Evolutionary conservation across 2,888 invertebrate species (phyloP).

Genomic region (Epinotia ramella): DNA sequence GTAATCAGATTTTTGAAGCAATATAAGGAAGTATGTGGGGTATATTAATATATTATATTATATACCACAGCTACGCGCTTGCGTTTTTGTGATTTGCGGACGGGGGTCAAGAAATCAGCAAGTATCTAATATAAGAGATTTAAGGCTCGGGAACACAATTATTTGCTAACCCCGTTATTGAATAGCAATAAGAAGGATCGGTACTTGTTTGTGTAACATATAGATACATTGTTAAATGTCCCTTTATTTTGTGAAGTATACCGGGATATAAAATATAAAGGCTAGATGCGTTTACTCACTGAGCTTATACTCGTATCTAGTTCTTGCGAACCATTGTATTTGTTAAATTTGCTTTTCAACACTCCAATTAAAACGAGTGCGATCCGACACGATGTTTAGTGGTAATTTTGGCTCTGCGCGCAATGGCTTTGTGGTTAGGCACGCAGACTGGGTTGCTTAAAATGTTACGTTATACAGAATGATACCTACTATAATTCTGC

Average conservation of each 20-base stretch:
- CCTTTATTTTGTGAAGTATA: background rate
- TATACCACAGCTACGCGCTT: too few species aligned
- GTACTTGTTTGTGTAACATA: too few species aligned
- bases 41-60: too few species aligned
- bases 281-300: background rate
- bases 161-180: too few species aligned
- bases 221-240: background rate
- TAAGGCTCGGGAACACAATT: too few species aligned
- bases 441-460: slow-evolving; percentile 17
- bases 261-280: too few species aligned
- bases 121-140: too few species aligned
- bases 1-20: too few species aligned
- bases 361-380: slow-evolving; percentile 20
- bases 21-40: too few species aligned
- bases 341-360: slow-evolving; percentile 5
- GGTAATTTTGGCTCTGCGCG: slow-evolving; percentile 21
- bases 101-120: too few species aligned
- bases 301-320: background rate
- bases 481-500: background rate
- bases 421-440: slow-evolving; percentile 26
- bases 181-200: too few species aligned
- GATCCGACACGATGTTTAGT: slow-evolving; percentile 14
- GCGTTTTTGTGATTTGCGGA: too few species aligned
- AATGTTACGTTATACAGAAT: slow-evolving; percentile 9
- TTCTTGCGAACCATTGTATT: slow-evolving; percentile 7